These are phyloP conservation scores for Peucedramus taeniatus DNA, from an alignment of 2,113 vertebrate genomes.

Conservation along the genomic window DNA sequence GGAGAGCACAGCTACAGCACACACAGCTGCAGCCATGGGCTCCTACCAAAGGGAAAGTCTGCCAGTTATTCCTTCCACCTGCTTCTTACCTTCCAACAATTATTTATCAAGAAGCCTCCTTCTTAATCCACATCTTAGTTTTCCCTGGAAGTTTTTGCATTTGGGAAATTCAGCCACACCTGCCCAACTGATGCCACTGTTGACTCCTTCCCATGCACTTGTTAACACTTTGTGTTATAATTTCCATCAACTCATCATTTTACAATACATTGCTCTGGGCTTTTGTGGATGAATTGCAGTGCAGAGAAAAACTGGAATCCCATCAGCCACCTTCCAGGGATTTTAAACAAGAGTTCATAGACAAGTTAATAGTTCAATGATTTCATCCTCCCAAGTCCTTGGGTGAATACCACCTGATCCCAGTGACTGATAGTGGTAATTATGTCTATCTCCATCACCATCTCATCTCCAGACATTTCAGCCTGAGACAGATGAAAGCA, in stretches of 20 bases:
- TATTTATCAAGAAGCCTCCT: not conserved
- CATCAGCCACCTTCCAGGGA: not conserved
- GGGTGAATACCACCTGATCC: not conserved
- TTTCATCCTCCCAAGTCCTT: not conserved
- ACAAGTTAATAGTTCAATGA: not conserved
- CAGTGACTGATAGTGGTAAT: not conserved
- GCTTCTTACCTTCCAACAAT: not conserved
- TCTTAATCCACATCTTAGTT: not conserved
- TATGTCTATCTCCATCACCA: not conserved
- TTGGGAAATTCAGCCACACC: not conserved
- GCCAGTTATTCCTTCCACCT: not conserved
- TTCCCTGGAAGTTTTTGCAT: not conserved
- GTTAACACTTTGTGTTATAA: fast-evolving
- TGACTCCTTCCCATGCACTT: not conserved
- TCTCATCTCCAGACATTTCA: not conserved
- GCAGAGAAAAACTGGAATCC: not conserved
- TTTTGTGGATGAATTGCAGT: not conserved
- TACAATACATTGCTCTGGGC: not conserved
- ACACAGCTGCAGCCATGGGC: not conserved
- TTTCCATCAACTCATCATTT: not conserved
- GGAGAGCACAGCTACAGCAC: not conserved
- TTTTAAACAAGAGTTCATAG: not conserved
- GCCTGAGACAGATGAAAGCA: not conserved
- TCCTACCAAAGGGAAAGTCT: not conserved
- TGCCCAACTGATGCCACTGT: not conserved